Evolutionary conservation across 2,113 vertebrate species (phyloP).

Genomic region (Protomyctophum bolini): DNA sequence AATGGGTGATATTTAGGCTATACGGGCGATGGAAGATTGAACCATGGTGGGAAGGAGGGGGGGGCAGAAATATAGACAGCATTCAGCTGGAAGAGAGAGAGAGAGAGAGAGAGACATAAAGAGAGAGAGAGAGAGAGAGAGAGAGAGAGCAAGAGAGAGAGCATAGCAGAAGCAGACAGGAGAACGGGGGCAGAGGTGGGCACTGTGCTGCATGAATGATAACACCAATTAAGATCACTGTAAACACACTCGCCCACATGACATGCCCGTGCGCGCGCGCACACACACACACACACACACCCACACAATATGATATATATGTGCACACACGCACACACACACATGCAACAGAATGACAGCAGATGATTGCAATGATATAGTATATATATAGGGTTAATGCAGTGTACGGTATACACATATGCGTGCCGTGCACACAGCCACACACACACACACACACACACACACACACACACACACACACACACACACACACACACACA

Average conservation of each 20-base stretch:
- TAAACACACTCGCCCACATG: constrained; percentile 59
- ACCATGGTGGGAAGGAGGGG: constrained; percentile 45
- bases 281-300: background rate
- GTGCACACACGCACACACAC: background rate
- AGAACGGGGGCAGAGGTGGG: constrained; percentile 65
- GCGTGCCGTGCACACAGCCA: too few species aligned
- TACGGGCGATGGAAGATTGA: constrained; percentile 62
- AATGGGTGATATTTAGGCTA: constrained; percentile 67
- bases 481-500: too few species aligned
- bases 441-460: constrained; percentile 20
- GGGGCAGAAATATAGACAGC: constrained; percentile 7
- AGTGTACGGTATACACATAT: too few species aligned
- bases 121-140: background rate
- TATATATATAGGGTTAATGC: too few species aligned
- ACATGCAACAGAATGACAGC: too few species aligned
- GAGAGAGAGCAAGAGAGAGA: constrained; percentile 33
- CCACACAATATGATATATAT: too few species aligned
- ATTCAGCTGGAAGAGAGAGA: constrained; percentile 5
- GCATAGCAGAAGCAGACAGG: constrained; percentile 65
- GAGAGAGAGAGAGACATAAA: background rate
- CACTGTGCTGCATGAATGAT: constrained; percentile 76
- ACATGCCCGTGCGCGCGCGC: background rate
- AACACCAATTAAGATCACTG: constrained; percentile 76
- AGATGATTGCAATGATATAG: too few species aligned
- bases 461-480: too few species aligned